A percentile compares a stretch with the other conserved stretches of the same genome.
Conservation (phyloP, 2,113 vertebrate genomes). For the Eidolon helvum region DNA sequence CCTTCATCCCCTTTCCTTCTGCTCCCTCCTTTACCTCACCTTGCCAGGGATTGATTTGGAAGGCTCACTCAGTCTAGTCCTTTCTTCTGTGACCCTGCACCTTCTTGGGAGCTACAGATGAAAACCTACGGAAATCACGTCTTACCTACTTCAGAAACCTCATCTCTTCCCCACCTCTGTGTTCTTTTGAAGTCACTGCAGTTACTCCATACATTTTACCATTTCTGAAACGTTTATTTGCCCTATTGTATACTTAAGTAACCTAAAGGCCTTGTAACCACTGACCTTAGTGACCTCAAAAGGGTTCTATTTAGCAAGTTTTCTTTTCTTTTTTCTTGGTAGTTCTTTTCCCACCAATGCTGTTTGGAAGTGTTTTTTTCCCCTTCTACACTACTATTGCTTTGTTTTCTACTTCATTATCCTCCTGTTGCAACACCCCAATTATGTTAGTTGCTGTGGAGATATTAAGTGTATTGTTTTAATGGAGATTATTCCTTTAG, state of each 20-base stretch:
- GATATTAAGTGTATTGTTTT: conserved; percentile 8
- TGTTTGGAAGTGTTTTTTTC: not conserved
- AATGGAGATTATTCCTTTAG: conserved; percentile 45
- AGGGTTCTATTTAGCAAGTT: not conserved
- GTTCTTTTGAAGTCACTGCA: not conserved
- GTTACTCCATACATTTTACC: not conserved
- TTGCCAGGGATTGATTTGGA: not conserved
- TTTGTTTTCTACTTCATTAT: conserved; percentile 52
- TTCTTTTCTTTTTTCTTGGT: not conserved
- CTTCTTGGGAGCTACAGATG: not conserved
- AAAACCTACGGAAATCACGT: not conserved
- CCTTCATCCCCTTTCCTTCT: too few relatives aligned
- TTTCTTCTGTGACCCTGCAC: not conserved
- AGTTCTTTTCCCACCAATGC: not conserved
- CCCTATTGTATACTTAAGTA: too few relatives aligned
- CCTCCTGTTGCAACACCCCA: not conserved
- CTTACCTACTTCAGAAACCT: not conserved
- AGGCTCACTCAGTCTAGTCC: not conserved
- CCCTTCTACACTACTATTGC: not conserved
- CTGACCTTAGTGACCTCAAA: not conserved
- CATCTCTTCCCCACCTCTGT: not conserved
- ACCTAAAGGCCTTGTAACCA: not conserved
- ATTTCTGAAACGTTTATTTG: not conserved
- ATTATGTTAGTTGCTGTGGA: conserved; percentile 46
- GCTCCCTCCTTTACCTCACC: not conserved